Percentiles rank a stretch among this genome's conserved stretches.
These are phyloP conservation scores for Brachyptera putata DNA, from an alignment of 2,888 invertebrate genomes.

Conservation along the genomic window DNA sequence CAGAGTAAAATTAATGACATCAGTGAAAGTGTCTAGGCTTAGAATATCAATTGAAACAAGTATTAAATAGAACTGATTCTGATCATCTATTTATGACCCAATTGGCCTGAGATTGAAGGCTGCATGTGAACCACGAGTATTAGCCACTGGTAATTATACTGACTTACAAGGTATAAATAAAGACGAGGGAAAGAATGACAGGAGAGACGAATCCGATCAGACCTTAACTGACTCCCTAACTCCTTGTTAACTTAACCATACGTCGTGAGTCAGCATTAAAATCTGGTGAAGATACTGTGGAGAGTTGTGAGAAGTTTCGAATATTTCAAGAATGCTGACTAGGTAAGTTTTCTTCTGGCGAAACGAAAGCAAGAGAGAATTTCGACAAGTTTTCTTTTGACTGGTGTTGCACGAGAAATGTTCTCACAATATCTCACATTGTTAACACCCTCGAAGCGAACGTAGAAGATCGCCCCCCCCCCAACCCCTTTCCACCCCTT, in stretches of 20 bases:
- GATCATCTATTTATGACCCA: too few species aligned
- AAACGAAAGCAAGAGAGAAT: too few species aligned
- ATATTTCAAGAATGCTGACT: slow-evolving; percentile 18
- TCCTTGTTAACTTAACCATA: slow-evolving; percentile 21
- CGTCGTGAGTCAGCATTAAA: slow-evolving; percentile 14
- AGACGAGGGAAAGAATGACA: slow-evolving; percentile 23
- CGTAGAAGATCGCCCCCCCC: too few species aligned
- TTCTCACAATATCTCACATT: too few species aligned
- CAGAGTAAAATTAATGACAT: too few species aligned
- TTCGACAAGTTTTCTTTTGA: background rate
- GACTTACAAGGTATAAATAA: slow-evolving; percentile 2
- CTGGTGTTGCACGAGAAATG: too few species aligned
- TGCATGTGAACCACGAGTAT: slow-evolving; percentile 4
- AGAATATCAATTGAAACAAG: too few species aligned
- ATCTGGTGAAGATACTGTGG: background rate
- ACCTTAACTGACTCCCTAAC: slow-evolving; percentile 18
- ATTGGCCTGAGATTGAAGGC: too few species aligned
- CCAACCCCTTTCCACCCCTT: too few species aligned
- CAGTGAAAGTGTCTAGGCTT: too few species aligned
- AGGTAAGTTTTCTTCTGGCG: background rate
- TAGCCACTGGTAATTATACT: slow-evolving; percentile 11
- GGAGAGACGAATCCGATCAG: slow-evolving; percentile 27
- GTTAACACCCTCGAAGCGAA: slow-evolving; percentile 5
- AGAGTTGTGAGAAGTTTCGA: too few species aligned
- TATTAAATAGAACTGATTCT: too few species aligned